Percentiles rank a stretch among this genome's conserved stretches.
These are phyloP conservation scores for Drosophila fungiperda DNA, from an alignment of 2,888 invertebrate genomes.

Conservation along the genomic window DNA sequence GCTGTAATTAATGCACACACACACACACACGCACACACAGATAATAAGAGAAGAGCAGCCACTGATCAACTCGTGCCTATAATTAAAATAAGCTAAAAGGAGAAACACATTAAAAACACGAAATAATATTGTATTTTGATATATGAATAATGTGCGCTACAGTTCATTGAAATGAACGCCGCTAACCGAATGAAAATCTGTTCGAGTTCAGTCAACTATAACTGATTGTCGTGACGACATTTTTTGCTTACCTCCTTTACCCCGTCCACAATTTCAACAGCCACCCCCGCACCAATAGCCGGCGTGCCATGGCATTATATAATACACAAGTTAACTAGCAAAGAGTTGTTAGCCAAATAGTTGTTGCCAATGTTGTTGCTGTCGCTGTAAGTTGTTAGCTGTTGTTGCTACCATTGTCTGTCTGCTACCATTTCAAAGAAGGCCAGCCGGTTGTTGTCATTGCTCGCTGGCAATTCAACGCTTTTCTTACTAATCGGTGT, in stretches of 20 bases:
- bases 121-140: slow-evolving; percentile 22
- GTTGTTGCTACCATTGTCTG: slow-evolving; percentile 36
- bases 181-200: slow-evolving; percentile 20
- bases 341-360: slow-evolving; percentile 20
- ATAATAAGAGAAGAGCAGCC: not conserved
- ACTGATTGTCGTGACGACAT: slow-evolving; percentile 59
- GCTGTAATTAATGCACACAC: slow-evolving; percentile 5
- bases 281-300: not conserved
- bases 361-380: slow-evolving; percentile 19
- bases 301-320: not conserved
- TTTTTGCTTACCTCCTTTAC: slow-evolving; percentile 16
- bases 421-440: slow-evolving; percentile 51
- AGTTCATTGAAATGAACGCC: slow-evolving; percentile 63
- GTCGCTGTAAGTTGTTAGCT: not conserved
- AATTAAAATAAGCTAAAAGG: slow-evolving; percentile 18
- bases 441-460: slow-evolving; percentile 67
- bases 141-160: slow-evolving; percentile 26
- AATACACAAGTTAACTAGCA: slow-evolving; percentile 38
- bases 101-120: not conserved
- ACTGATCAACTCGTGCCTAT: slow-evolving; percentile 30
- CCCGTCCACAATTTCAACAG: slow-evolving; percentile 31
- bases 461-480: slow-evolving; percentile 4
- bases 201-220: slow-evolving; percentile 71
- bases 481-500: slow-evolving; percentile 28
- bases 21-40: not conserved